Evolutionary conservation across 1,140 invertebrate species (phyloP), one percentile per base, ranked within the genome.

Genomic region (Drosophila ananassae): DNA sequence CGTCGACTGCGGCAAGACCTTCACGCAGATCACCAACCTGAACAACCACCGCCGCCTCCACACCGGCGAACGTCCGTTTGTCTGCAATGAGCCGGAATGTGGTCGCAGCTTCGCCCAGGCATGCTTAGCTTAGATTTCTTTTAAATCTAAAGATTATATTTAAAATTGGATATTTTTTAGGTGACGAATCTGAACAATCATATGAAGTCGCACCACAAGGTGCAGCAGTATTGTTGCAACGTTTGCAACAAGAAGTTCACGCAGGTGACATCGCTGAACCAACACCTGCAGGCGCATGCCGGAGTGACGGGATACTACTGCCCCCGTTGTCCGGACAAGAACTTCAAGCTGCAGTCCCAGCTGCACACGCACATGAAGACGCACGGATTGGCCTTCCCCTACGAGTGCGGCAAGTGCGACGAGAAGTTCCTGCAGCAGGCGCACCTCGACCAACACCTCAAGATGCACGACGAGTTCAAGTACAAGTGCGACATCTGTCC

Each of bases 41-140:
- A 94, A 94, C 73, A 94, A 94, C 87, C 94, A 94, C 79, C 92
- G 94, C 17, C 92, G 94, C 48, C 87, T 94, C 17, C 94, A 94
- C 58, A 94, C 93, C 22, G 94, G 94, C 12, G 94, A 94, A 74
- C 87, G 93, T 22, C 94, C 93, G 0, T 94, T 94, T 78, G 94
- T 93, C 1, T 94, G 94, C 79, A 93, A 93, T 32, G 94, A 94
- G 76, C 93, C 93, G 0, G 93, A 94, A 32, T 94, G 94, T 77
- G 93, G 93, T 59, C 93, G 94, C 72, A 94, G 93, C 0, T 94
- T 94, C 80, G 93, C 93, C 2, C 94, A 94, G 92, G 93, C 94
- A 37, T 67, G 64, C 17, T 17, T 17, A 17, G 13, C 25, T 28
- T 4, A 5, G 1, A 28, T 28, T 13, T 12, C n/a, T 21, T 13